Percentiles rank a stretch among this genome's conserved stretches.
Evolutionary conservation across 2,888 invertebrate species (phyloP).

Genomic region (Nudaria mundana): DNA sequence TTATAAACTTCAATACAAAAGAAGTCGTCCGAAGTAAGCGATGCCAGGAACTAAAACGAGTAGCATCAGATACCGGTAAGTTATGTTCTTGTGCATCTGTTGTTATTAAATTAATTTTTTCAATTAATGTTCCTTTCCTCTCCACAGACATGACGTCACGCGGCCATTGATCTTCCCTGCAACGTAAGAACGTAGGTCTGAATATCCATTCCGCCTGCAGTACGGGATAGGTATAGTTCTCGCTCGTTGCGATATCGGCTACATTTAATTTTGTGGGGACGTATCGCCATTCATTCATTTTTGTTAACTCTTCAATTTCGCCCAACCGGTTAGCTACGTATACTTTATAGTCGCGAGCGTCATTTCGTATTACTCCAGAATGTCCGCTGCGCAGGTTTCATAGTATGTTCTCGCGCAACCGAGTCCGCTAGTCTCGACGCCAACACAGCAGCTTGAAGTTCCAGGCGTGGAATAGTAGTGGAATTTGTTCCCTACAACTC

Average conservation of each 20-base stretch:
- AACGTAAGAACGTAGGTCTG: not conserved
- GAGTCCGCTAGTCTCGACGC: constrained; percentile 5
- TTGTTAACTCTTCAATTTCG: not conserved
- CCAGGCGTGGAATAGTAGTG: not conserved
- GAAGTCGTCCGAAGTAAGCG: not conserved
- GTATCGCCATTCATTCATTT: not conserved
- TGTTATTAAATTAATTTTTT: too few species aligned
- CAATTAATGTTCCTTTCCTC: too few species aligned
- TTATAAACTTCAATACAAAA: constrained; percentile 2
- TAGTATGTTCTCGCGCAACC: too few species aligned
- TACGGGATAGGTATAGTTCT: not conserved
- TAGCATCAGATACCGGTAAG: constrained; percentile 5
- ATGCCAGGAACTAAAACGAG: constrained; percentile 5
- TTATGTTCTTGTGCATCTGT: not conserved
- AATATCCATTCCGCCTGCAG: not conserved
- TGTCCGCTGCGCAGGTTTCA: not conserved
- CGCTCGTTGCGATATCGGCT: not conserved
- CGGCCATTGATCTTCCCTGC: not conserved
- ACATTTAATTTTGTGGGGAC: not conserved
- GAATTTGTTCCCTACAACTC: not conserved
- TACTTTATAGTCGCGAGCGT: too few species aligned
- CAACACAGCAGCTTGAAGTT: constrained; percentile 1
- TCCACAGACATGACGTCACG: too few species aligned
- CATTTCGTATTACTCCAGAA: too few species aligned
- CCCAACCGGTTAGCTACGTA: not conserved